phyloP scores from a whole-genome alignment of 2,888 invertebrate species.

The Caenorhabditis virilis region DNA sequence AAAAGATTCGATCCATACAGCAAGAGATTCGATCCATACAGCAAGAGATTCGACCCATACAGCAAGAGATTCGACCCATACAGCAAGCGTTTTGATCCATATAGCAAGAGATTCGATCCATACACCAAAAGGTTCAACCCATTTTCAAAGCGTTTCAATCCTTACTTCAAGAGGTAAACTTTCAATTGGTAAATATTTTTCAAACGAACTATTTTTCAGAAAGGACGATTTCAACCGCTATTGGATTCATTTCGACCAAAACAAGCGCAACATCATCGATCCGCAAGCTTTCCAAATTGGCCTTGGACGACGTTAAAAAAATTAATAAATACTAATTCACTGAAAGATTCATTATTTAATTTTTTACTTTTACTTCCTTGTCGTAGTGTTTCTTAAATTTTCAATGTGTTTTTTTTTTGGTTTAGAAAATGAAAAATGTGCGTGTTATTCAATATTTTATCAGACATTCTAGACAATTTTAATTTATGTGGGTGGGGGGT shows the following conservation, averaged over 20 bases:
- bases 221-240: no score
- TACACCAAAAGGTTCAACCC: slow-evolving; percentile 26
- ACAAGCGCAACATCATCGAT: slow-evolving; percentile 29
- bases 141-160: slow-evolving; percentile 19
- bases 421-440: no score
- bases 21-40: slow-evolving; percentile 23
- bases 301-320: slow-evolving; percentile 9
- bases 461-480: no score
- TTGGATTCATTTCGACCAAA: slow-evolving; percentile 11
- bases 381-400: no score
- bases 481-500: no score
- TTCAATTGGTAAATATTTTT: not conserved
- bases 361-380: no score
- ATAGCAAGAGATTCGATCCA: slow-evolving; percentile 30
- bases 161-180: not conserved
- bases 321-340: no score
- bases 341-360: no score
- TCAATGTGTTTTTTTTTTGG: no score
- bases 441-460: no score
- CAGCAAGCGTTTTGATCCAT: slow-evolving; percentile 12
- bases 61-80: slow-evolving; percentile 6
- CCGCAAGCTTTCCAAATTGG: slow-evolving; percentile 33
- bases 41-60: not conserved
- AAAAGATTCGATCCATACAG: slow-evolving; percentile 25
- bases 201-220: not conserved